phyloP scores from a whole-genome alignment of 2,888 invertebrate genomes.

The Lepetodrilus schrolli region DNA sequence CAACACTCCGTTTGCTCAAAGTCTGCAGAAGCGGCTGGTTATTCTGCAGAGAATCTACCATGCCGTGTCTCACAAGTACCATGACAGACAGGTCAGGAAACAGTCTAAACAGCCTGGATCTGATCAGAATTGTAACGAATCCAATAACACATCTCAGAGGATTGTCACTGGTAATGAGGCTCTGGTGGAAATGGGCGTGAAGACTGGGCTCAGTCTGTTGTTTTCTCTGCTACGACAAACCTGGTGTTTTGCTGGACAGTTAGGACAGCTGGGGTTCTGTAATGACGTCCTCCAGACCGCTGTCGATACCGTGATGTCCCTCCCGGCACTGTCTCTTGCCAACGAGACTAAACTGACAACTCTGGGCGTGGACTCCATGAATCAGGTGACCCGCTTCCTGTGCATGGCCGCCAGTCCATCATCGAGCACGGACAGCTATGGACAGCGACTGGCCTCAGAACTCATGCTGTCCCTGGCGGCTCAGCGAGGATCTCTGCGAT shows the following conservation, averaged over 20 bases:
- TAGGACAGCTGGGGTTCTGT: slow-evolving; percentile 77
- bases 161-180: slow-evolving; percentile 75
- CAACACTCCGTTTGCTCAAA: slow-evolving; percentile 79
- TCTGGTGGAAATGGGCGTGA: slow-evolving; percentile 80
- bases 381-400: slow-evolving; percentile 77
- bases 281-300: slow-evolving; percentile 80
- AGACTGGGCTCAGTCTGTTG: slow-evolving; percentile 79
- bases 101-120: slow-evolving; percentile 12
- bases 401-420: slow-evolving; percentile 77
- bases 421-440: slow-evolving; percentile 77
- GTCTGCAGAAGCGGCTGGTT: slow-evolving; percentile 78
- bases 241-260: slow-evolving; percentile 75
- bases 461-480: slow-evolving; percentile 79
- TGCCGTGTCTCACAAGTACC: slow-evolving; percentile 79
- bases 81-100: slow-evolving; percentile 59
- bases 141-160: neutral
- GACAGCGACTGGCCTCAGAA: slow-evolving; percentile 76
- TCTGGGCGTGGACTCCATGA: slow-evolving; percentile 76
- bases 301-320: slow-evolving; percentile 78
- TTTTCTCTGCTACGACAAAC: slow-evolving; percentile 80
- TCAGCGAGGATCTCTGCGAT: slow-evolving; percentile 80
- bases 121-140: slow-evolving; percentile 27
- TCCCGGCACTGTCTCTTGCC: slow-evolving; percentile 80
- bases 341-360: slow-evolving; percentile 79
- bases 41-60: slow-evolving; percentile 79